Evolutionary conservation across 1,140 invertebrate species (phyloP), one percentile per base, ranked within the genome.

Genomic region (Tetraneura akinire): DNA sequence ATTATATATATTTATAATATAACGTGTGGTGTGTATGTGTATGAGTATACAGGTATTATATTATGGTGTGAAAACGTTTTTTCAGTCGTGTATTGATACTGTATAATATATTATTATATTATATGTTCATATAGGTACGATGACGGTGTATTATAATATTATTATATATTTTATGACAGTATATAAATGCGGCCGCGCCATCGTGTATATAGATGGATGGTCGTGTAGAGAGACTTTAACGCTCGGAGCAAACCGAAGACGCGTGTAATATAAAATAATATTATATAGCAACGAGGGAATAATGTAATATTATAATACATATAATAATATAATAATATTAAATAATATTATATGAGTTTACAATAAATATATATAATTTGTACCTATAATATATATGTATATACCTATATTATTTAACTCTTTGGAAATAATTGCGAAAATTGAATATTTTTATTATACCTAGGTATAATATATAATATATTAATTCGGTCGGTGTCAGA

Each of bases 61-160:
- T 4, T 37, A 71, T 71, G 29, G 47, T 53, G 49, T 51, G 45
- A 73, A 74, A 55, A 74, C 71, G 5, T 42, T 57, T 74, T 14
- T 74, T 14, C 57, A 42, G 32, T 21, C 11, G 0, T 32, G 62
- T 37, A 37, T 16, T 32, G 9, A 29, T 8, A 37, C n/a, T n/a
- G n/a, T n/a, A n/a, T n/a, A n/a, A n/a, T n/a, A n/a, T n/a, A n/a
- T n/a, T n/a, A n/a, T n/a, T n/a, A n/a, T n/a, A n/a, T n/a, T n/a
- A n/a, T n/a, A n/a, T n/a, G n/a, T n/a, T n/a, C n/a, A 37, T 37
- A 37, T 37, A 37, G 32, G 32, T 37, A 37, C n/a, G n/a, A n/a
- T n/a, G n/a, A n/a, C n/a, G n/a, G n/a, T n/a, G n/a, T n/a, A n/a
- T n/a, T n/a, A 37, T 37, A 37, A 37, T 8, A 37, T 8, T 8